Evolutionary conservation across 2,888 invertebrate genomes (phyloP).

Genomic region (Invenusta paracnida): DNA sequence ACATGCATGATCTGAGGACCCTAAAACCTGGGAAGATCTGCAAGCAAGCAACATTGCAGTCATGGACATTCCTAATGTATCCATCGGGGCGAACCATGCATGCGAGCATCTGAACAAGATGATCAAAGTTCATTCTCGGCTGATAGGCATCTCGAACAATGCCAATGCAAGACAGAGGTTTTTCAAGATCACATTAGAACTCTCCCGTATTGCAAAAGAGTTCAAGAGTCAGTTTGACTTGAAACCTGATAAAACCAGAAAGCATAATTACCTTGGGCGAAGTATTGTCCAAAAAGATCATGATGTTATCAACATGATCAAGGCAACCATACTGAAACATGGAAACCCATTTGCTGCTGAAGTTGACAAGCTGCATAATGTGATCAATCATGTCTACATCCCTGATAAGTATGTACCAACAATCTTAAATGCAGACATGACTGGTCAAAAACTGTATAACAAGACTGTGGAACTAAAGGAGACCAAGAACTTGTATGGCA

Average conservation of each 20-base stretch:
- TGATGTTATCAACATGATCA: neutral
- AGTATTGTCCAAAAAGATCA: conserved; percentile 41
- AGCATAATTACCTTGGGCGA: neutral
- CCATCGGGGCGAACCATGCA: neutral
- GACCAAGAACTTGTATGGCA: neutral
- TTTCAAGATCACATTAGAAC: neutral
- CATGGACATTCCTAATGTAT: neutral
- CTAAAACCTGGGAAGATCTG: neutral
- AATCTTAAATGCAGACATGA: neutral
- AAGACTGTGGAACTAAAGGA: neutral
- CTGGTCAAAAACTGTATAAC: neutral
- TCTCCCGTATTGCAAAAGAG: neutral
- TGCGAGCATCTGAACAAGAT: neutral
- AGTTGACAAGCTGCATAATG: neutral
- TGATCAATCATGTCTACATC: neutral
- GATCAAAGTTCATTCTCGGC: neutral
- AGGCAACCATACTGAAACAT: conserved; percentile 5
- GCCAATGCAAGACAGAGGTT: neutral
- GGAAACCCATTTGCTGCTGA: neutral
- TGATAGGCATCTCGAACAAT: neutral
- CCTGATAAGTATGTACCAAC: neutral
- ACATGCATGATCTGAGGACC: neutral
- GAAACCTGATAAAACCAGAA: neutral
- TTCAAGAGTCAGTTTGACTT: neutral
- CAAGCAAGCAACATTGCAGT: neutral